Evolutionary conservation across 2,888 invertebrate species (phyloP), one percentile per base, ranked within the genome.

Genomic region (Dorcus parallelipipedus): DNA sequence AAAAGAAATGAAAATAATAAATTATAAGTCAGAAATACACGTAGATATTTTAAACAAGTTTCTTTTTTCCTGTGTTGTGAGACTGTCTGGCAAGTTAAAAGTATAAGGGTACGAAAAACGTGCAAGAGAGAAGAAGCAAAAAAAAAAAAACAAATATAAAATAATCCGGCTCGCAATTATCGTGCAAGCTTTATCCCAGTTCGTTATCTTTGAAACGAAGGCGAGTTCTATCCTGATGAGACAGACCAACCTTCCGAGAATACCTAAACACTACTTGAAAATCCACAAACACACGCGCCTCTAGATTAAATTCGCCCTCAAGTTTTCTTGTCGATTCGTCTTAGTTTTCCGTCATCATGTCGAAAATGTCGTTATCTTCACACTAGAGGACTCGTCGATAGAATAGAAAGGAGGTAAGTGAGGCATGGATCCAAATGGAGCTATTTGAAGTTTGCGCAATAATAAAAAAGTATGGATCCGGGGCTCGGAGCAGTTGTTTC

Each of bases 261-360:
- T 78, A 78, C 77, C 74, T 74, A 77, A 77, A 77, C 74, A 76
- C 77, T 76, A 76, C 76, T 78, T 76, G 76, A 75, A 74, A 77
- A 77, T 76, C 77, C 75, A 74, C 75, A 75, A 76, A 77, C 76
- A 76, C 73, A 68, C 68, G 67, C 70, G 67, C 63, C 69, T 69
- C 73, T 70, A 75, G 76, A 77, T 77, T 77, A 77, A 77, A 77
- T 77, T 77, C 75, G 70, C 74, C 74, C 76, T 71, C 67, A 73
- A 72, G 72, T 76, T 74, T 74, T 73, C 72, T 69, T 75, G 75
- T 75, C 76, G 76, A 77, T 75, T 74, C 76, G 76, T 75, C 76
- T 73, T 74, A 74, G 74, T 73, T 73, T 73, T 70, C 72, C 71
- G 74, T 76, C 75, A 71, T 74, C 74, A 72, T 75, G 76, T 75